These are phyloP conservation scores for Gallinago media DNA, from an alignment of 2,113 vertebrate species.

Conservation along the genomic window DNA sequence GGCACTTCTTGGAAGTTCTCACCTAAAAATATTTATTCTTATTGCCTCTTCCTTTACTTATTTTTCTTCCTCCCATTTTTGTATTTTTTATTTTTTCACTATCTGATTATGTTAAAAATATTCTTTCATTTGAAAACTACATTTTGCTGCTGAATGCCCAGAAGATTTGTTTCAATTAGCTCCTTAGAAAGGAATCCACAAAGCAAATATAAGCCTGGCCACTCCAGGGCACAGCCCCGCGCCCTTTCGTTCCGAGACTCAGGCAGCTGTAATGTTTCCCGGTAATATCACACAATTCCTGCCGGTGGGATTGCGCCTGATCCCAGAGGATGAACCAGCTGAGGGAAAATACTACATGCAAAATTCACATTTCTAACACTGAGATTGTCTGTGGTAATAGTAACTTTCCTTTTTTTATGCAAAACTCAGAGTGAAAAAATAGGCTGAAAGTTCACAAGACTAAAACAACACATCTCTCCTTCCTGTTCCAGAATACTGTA, in stretches of 20 bases:
- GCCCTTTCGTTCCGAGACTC: not conserved
- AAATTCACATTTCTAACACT: not conserved
- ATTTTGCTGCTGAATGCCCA: not conserved
- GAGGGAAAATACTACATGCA: not conserved
- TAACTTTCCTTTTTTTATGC: fast-evolving
- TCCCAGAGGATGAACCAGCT: not conserved
- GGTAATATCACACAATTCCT: not conserved
- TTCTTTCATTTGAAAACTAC: not conserved
- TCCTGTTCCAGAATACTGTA: not conserved
- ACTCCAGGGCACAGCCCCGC: not conserved
- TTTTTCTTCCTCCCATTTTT: not conserved
- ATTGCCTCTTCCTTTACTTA: not conserved
- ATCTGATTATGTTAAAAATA: not conserved
- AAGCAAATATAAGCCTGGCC: not conserved
- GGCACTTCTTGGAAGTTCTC: not conserved
- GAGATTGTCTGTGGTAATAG: not conserved
- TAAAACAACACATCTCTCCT: not conserved
- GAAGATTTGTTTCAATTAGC: not conserved
- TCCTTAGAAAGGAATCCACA: not conserved
- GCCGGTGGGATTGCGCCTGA: not conserved
- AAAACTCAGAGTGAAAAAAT: not conserved
- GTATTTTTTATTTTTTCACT: not conserved
- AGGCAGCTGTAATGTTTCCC: not conserved
- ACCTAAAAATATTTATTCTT: not conserved
- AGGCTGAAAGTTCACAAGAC: not conserved